A percentile compares a stretch with the other conserved stretches of the same genome.
phyloP scores from a whole-genome alignment of 2,888 invertebrate genomes.

The Nemurella pictetii region DNA sequence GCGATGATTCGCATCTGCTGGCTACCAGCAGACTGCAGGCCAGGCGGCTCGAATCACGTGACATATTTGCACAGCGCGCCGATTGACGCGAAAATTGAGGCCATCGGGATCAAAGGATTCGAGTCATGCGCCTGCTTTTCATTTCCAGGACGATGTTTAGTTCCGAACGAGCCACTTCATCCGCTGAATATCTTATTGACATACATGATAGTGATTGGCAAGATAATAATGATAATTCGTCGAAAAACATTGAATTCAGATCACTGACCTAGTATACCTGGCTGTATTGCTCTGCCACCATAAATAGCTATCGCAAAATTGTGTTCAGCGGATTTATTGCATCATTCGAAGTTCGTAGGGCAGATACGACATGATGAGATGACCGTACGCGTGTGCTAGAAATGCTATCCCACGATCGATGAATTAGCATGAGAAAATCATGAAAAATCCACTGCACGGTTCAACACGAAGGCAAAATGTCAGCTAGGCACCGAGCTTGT shows the following conservation, averaged over 20 bases:
- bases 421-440: no score
- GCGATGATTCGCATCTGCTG: constrained; percentile 2
- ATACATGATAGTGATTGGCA: not conserved
- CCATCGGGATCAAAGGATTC: not conserved
- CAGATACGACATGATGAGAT: no score
- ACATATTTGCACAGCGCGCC: not conserved
- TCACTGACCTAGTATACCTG: no score
- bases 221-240: not conserved
- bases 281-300: no score
- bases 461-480: no score
- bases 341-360: no score
- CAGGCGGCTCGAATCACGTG: not conserved
- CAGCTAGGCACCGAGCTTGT: no score
- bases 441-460: no score
- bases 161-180: not conserved
- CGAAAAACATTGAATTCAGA: not conserved
- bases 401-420: no score
- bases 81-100: not conserved
- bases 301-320: no score
- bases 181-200: not conserved
- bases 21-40: not conserved
- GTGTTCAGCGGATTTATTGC: no score
- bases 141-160: not conserved
- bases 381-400: no score
- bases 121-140: not conserved